Percentiles rank a stretch among this genome's conserved stretches.
These are phyloP conservation scores for Avahi laniger DNA, from an alignment of 2,797 vertebrate genomes.

Conservation along the genomic window DNA sequence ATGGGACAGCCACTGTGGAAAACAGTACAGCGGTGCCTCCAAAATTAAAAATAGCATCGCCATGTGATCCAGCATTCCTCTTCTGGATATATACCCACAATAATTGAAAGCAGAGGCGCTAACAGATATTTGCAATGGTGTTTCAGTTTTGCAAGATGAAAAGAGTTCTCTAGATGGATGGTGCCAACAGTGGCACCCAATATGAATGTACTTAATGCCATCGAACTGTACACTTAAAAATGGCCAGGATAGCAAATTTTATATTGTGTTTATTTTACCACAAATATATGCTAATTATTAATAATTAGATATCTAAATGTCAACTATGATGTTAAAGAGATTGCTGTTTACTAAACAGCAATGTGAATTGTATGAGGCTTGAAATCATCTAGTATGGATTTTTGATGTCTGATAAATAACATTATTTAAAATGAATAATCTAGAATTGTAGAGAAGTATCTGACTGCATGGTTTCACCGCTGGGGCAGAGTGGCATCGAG, in stretches of 20 bases:
- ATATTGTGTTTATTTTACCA: neutral
- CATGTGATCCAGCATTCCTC: no score
- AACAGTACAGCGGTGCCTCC: no score
- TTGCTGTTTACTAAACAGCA: neutral
- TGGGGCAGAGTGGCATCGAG: neutral
- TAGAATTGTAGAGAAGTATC: neutral
- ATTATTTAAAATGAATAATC: neutral
- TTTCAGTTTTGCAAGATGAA: neutral
- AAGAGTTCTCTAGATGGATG: neutral
- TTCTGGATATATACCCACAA: no score
- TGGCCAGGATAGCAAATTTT: neutral
- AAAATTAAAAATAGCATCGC: no score
- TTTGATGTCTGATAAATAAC: neutral
- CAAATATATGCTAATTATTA: neutral
- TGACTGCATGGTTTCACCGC: neutral
- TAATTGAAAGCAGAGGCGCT: no score
- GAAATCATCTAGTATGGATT: neutral
- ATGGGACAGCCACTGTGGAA: no score
- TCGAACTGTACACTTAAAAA: neutral
- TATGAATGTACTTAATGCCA: neutral
- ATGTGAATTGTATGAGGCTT: neutral
- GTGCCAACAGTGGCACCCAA: neutral
- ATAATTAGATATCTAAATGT: neutral
- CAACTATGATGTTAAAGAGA: neutral
- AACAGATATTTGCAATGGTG: neutral